Evolutionary conservation across 2,888 invertebrate genomes (phyloP), one percentile per base, ranked within the genome.

Genomic region (Elysia crispata): DNA sequence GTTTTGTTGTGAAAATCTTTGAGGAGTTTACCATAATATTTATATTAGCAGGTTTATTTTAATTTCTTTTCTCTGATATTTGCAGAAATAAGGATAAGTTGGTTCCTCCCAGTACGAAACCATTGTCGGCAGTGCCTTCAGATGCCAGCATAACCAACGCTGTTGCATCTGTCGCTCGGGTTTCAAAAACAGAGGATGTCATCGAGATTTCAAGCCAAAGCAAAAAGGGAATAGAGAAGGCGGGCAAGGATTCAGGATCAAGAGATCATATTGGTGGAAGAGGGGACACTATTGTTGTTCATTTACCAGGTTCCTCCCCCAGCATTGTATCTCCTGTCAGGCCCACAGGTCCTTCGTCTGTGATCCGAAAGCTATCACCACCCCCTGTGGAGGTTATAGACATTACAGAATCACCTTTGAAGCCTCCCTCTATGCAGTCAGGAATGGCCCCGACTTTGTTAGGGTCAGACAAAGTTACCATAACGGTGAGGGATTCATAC

Each of bases 171-270:
- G 67, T 20, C 20, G 8, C 62, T 0, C 75, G 76, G 25, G 41
- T 64, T 8, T 76, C 80, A 11, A 80, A 62, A 50, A 80, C 70
- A 25, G 80, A 80, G 25, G 80, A 80, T 66, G 76, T 80, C 11
- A 80, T 80, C 20, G 80, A 80, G 66, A 74, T 80, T 8, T 76
- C 80, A 31, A 79, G 74, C 31, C 23, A 60, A 60, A 60, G n/a
- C n/a, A n/a, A 60, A 60, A 15, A n/a, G 60, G 25, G 5, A 60
- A 6, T 15, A 5, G 25, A 23, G 60, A 60, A 15, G 60, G 3
- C 25, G 41, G 11, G 41, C 41, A 41, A 41, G 11, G 41, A 41
- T 6, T 41, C 41, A 41, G 41, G 41, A 41, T 41, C 41, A 41
- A 41, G 41, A n/a, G n/a, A n/a, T 72, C n/a, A 20, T 77, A 62